Percentiles rank a stretch among this genome's conserved stretches.
phyloP scores from a whole-genome alignment of 2,888 invertebrate genomes.

The Sarcophaga caerulescens region DNA sequence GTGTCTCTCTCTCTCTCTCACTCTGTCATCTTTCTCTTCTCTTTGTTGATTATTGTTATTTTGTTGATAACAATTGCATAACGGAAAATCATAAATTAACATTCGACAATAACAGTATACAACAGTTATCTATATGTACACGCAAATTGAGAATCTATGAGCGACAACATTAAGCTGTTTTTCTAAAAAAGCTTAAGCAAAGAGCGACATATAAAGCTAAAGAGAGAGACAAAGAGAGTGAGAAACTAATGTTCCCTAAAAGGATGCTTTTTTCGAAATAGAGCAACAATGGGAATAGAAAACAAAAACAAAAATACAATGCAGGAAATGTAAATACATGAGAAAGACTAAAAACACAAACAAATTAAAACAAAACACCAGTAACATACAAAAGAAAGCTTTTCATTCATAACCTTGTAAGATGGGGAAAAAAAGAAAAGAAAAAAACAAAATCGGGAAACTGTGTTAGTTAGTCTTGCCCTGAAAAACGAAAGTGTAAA shows the following conservation, averaged over 20 bases:
- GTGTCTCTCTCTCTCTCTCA: too few relatives aligned
- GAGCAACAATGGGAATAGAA: conserved; percentile 24
- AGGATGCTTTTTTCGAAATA: conserved; percentile 15
- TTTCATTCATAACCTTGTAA: conserved; percentile 79
- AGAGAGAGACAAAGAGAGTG: not conserved
- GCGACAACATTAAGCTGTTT: not conserved
- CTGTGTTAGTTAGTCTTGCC: not conserved
- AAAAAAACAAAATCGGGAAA: not conserved
- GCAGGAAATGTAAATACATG: conserved; percentile 40
- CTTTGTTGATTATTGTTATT: not conserved
- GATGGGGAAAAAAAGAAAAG: conserved; percentile 14
- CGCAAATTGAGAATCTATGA: not conserved
- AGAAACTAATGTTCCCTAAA: not conserved
- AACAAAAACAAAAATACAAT: not conserved
- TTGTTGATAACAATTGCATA: conserved; percentile 50
- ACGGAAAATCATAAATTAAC: conserved; percentile 48
- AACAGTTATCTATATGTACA: not conserved
- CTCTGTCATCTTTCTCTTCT: not conserved
- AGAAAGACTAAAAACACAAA: conserved; percentile 15
- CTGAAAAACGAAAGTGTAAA: too few relatives aligned
- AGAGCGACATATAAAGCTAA: too few relatives aligned
- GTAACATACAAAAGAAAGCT: conserved; percentile 70
- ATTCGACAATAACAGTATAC: conserved; percentile 9
- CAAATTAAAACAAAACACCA: not conserved
- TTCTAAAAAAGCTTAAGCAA: not conserved